Evolutionary conservation across 2,888 invertebrate species (phyloP).

Genomic region (Tinea semifulvella): DNA sequence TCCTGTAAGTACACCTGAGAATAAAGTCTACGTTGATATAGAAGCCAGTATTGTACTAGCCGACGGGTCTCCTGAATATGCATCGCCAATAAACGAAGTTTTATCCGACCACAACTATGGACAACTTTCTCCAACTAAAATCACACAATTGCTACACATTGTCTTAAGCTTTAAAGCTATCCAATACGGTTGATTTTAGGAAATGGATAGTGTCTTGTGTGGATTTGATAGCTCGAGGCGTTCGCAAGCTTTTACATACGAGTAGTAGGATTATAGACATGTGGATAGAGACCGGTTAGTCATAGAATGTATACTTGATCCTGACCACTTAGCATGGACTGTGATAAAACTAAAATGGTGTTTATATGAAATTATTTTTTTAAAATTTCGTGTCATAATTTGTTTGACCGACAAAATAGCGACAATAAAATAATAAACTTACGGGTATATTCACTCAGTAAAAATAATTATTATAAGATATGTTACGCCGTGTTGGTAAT

Average conservation of each 20-base stretch:
- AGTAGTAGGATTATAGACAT: too few species aligned
- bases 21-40: not conserved
- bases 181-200: not conserved
- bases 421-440: too few species aligned
- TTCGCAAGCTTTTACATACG: slow-evolving; percentile 3
- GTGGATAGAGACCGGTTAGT: too few species aligned
- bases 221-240: not conserved
- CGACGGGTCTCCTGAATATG: slow-evolving; percentile 54
- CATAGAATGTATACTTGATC: too few species aligned
- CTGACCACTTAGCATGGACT: too few species aligned
- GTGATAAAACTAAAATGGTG: too few species aligned
- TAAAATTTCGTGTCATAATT: too few species aligned
- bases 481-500: too few species aligned
- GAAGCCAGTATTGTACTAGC: not conserved
- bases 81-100: slow-evolving; percentile 60
- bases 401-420: too few species aligned
- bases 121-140: slow-evolving; percentile 51
- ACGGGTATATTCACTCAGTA: too few species aligned
- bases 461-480: too few species aligned
- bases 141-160: not conserved
- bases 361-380: too few species aligned
- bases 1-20: not conserved
- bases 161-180: not conserved
- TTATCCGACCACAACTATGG: slow-evolving; percentile 34
- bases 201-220: not conserved